Evolutionary conservation across 2,888 invertebrate species (phyloP), one percentile per base, ranked within the genome.

Genomic region (Tenthredo distinguenda): DNA sequence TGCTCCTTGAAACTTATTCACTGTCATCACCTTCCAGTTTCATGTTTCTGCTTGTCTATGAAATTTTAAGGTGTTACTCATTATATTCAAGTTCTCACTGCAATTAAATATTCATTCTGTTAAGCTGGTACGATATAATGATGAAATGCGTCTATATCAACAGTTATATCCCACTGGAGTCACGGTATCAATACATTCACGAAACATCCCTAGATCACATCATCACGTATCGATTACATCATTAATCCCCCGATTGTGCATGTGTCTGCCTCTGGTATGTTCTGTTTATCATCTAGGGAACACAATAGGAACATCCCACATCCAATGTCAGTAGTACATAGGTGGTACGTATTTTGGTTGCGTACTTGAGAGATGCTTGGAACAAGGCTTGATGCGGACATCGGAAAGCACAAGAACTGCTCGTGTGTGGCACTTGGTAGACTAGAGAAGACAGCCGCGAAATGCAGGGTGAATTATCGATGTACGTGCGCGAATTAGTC

Each of bases 1-100:
- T 18, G 50, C 47, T 50, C 5, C 77, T 77, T 15, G n/a, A 55
- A 47, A 50, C 77, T 77, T 55, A 55, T 40, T 50, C 6, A 77
- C 31, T 31, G 47, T 50, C 50, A 18, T 72, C 18, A 40, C n/a
- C 43, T 72, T 72, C 72, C 43, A 72, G n/a, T 72, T 72, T 72
- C 43, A 34, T 68, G 34, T 6, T 68, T 34, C 31, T 31, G 18
- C 2, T 62, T 55, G 55, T 55, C 18, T 55, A 26, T 6, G 12
- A 47, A 10, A 74, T 6, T 47, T 43, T 40, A 15, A 40, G 21
- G n/a, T 21, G 4, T 15, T 74, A 12, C 74, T 74, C 43, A 15
- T 74, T 43, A 9, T 21, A 74, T 18, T 31, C 40, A 74, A 43
- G 12, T 26, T 74, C 40, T 21, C 74, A 34, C 34, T 47, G 47